Base-by-base conservation (phyloP, 2,888 invertebrate genomes). In the Amphiduros pacificus region DNA sequence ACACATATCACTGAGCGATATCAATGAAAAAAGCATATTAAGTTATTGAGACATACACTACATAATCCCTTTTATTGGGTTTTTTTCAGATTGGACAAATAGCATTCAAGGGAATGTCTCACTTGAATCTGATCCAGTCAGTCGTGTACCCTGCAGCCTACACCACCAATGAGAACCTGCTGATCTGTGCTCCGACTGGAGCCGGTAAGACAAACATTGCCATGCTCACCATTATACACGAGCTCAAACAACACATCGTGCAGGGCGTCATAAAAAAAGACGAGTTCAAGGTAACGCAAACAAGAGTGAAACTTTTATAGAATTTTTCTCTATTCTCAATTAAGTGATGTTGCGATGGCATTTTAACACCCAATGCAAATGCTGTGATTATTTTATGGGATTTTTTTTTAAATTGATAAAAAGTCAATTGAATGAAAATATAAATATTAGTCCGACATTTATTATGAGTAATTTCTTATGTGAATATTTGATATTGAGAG, bases 141-240 rank as follows among this genome's bases (percentile, higher is more conserved):
- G 90, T 97, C 51, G 98, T 99, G 0, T 99, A 91, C 82, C 90
- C 93, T 64, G 89, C 93, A 0, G 99, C 99, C 0, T 99, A 98
- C 84, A 89, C 92, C 74, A 93, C 93, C 1, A 96, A 97, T 79
- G 95, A 99, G 80, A 99, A 99, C 83, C 86, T 99, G 74, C 84
- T 99, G 56, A 94, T 99, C 61, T 98, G 98, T 83, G 99, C 99
- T 0, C 99, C 99, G 0, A 99, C 99, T 0, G 99, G 99, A 3
- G 97, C 98, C 0, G 99, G 99, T 29, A 99, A 99, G 85, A 99
- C 99, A 0, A 99, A 99, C 80, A 93, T 99, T 60, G 99, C 99
- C 0, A 87, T 99, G 85, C 83, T 99, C 51, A 87, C 94, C 0
- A 91, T 99, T 26, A 88, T 96, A 0, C 92, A 95, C 81, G 92